A percentile compares a stretch with the other conserved stretches of the same genome.
Conservation (phyloP, 2,113 vertebrate species). For the Pangasianodon gigas region DNA sequence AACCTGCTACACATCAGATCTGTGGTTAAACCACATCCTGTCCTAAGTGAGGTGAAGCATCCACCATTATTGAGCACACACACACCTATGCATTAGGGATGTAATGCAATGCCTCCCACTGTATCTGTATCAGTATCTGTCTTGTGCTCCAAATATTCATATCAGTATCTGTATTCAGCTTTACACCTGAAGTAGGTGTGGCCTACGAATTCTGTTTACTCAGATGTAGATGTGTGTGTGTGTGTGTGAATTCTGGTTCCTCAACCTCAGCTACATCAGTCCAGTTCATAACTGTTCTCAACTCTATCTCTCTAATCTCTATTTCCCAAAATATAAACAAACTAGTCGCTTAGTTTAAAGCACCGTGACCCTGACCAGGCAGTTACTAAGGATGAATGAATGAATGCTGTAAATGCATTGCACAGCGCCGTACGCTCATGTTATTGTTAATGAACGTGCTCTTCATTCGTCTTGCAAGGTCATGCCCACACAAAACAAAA, state of each 20-base stretch:
- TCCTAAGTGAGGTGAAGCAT: conserved; percentile 56
- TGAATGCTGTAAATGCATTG: too few relatives aligned
- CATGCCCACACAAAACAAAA: background rate
- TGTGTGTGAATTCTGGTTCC: too few relatives aligned
- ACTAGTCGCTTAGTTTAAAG: too few relatives aligned
- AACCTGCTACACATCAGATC: conserved; percentile 51
- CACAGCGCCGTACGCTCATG: background rate
- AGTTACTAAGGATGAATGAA: too few relatives aligned
- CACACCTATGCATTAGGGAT: background rate
- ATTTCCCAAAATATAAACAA: too few relatives aligned
- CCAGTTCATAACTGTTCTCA: too few relatives aligned
- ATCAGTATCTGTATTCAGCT: background rate
- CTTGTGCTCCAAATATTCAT: background rate
- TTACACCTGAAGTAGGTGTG: background rate
- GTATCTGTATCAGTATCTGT: too few relatives aligned
- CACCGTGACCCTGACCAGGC: too few relatives aligned
- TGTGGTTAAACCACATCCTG: conserved; percentile 72
- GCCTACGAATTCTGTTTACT: background rate
- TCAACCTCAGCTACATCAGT: too few relatives aligned
- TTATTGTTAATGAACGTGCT: background rate
- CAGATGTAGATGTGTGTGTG: background rate
- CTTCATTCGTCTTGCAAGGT: background rate
- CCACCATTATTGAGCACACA: conserved; percentile 50
- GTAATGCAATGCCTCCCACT: background rate
- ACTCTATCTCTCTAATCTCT: too few relatives aligned